Base-by-base conservation (phyloP, 2,888 invertebrate species). In the Pyralis farinalis region DNA sequence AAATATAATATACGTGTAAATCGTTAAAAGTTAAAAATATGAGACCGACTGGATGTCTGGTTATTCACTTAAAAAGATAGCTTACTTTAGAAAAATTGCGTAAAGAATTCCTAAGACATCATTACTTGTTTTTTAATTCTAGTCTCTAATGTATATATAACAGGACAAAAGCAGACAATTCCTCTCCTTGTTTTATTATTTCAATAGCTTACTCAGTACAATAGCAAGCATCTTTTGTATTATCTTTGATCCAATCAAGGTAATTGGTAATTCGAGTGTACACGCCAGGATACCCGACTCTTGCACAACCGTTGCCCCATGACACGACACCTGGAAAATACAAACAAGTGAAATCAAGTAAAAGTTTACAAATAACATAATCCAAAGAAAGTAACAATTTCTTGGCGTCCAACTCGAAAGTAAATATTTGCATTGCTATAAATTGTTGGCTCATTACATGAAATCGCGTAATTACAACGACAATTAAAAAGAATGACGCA, bases 261-360 rank as follows among this genome's bases (percentile, higher is more conserved):
- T 95, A 96, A 56, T 93, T 92, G n/a, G 94, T 94, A 27, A 96
- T 93, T 50, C 96, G 88, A 0, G 96, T 95, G 72, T 96, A 96
- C 0, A 96, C 96, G 1, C 96, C 96, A 0, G 96, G 96, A 75
- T 95, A 96, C 9, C 95, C 95, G 5, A 93, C 92, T 46, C 96
- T 90, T 0, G 96, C 96, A 68, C 96, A 97, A 12, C 96, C 96
- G 65, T 96, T 96, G 22, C 96, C 96, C 96, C 96, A 97, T 0
- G 96, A 96, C 0, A 96, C 96, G 10, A 97, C 91, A 8, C 94
- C 93, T 93, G 76, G 1, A 76, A 76, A 48, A 16, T 16, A 16
- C 2, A 16, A 16, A 16, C 16, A 16, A 16, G 16, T 16, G 16
- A 16, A 16, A 16, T 16, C 4, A 16, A 16, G 2, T 16, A 16